These are phyloP conservation scores for Gari tellinella DNA, from an alignment of 2,888 invertebrate genomes.

Conservation along the genomic window DNA sequence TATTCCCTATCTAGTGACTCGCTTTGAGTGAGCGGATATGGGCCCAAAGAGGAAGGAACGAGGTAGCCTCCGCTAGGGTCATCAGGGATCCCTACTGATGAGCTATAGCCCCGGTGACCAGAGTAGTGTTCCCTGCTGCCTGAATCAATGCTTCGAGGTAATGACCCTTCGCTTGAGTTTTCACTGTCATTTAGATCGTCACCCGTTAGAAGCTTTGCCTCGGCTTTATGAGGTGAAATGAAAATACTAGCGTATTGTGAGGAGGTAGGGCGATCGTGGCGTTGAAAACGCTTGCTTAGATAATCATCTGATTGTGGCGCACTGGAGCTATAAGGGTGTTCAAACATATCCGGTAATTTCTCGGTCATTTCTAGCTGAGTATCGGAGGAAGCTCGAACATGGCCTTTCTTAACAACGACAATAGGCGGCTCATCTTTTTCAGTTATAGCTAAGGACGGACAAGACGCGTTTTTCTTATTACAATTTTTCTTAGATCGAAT, in stretches of 20 bases:
- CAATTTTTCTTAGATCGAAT: conserved; percentile 86
- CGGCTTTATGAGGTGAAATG: conserved; percentile 78
- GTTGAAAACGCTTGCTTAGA: conserved; percentile 64
- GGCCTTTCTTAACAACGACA: conserved; percentile 81
- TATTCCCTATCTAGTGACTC: conserved; percentile 54
- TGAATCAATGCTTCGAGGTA: conserved; percentile 77
- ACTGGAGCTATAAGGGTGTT: conserved; percentile 63
- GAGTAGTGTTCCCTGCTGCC: conserved; percentile 70
- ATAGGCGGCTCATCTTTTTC: conserved; percentile 79
- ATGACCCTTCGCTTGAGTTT: conserved; percentile 77
- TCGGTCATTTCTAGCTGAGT: conserved; percentile 81
- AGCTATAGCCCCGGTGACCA: conserved; percentile 66
- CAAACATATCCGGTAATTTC: conserved; percentile 78
- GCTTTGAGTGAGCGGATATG: conserved; percentile 46
- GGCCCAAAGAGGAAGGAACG: conserved; percentile 42
- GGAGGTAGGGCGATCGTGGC: conserved; percentile 66
- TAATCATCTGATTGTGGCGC: conserved; percentile 67
- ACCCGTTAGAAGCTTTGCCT: conserved; percentile 76
- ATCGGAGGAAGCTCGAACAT: conserved; percentile 76
- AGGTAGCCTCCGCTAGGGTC: conserved; percentile 51
- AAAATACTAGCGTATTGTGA: conserved; percentile 80
- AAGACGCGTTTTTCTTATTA: conserved; percentile 79
- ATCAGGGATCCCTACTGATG: conserved; percentile 38
- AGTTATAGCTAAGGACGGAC: conserved; percentile 78
- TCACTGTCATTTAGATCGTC: conserved; percentile 76